Evolutionary conservation across 1,140 invertebrate genomes (phyloP), one percentile per base, ranked within the genome.

Genomic region (Drosophila takahashii): DNA sequence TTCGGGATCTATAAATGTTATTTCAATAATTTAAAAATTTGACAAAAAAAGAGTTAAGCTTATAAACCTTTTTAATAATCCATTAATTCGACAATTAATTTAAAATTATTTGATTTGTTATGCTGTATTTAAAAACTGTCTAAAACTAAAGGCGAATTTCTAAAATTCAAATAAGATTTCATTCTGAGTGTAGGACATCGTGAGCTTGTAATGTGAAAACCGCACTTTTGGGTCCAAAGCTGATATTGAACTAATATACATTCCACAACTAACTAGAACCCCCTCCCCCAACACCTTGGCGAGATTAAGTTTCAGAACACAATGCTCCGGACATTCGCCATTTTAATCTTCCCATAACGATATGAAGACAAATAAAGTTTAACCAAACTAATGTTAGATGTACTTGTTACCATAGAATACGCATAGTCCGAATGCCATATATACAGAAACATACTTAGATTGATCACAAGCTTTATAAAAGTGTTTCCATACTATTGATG

Each of bases 211-310:
- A 37, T 69, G 66, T 70, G 62, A 70, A 70, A 47, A 70, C 48
- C 39, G 70, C 59, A 75, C 72, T 52, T 52, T 75, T 75, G 72
- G 72, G 72, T 75, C 72, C 72, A 75, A 75, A 74, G 70, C 72
- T 75, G 72, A 75, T 65, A 74, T 75, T 75, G 57, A 73, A 74
- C 71, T 62, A 62, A 62, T 74, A 29, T 74, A 56, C 72, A 75
- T 75, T 75, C 72, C 72, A 75, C 51, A 44, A 45, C 65, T 44
- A 71, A 69, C 36, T 15, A 50, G n/a, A 47, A 16, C 18, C 34
- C 65, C 29, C 9, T 18, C 6, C 5, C 36, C 10, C 15, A 32
- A 37, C 8, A 37, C 18, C 66, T 22, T 27, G 34, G 59, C 59
- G 36, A 64, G 29, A 36, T n/a, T 34, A 47, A 36, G 36, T 11